A percentile compares a stretch with the other conserved stretches of the same genome.
Conservation (phyloP, 1,140 invertebrate species). For the Triops cancriformis region DNA sequence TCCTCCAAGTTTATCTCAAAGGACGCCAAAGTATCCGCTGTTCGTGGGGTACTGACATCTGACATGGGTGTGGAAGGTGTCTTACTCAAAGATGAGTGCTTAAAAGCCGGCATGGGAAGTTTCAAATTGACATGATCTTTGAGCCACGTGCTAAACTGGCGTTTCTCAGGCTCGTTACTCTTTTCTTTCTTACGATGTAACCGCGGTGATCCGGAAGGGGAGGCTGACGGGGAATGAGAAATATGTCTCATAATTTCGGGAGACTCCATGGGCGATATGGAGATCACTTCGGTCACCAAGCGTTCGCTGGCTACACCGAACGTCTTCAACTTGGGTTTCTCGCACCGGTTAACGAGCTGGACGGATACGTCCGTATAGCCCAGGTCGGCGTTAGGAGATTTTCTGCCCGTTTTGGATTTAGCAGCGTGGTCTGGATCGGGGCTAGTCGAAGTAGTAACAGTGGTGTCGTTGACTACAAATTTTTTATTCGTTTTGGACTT, state of each 20-base stretch:
- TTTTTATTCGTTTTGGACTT: slow-evolving; percentile 10
- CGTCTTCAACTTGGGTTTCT: slow-evolving; percentile 24
- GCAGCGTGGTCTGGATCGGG: neutral
- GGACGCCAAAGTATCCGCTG: neutral
- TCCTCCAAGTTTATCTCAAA: neutral
- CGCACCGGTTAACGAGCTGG: neutral
- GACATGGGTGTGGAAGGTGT: neutral
- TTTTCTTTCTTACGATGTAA: neutral
- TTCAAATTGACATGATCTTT: slow-evolving; percentile 22
- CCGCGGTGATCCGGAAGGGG: neutral
- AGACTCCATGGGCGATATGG: slow-evolving; percentile 18
- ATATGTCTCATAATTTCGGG: slow-evolving; percentile 18
- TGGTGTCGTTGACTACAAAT: neutral
- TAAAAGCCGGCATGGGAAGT: slow-evolving; percentile 9
- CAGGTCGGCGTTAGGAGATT: neutral
- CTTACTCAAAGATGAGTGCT: neutral
- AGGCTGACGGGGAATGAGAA: slow-evolving; percentile 21
- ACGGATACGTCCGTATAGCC: slow-evolving; percentile 8
- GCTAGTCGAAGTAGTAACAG: neutral
- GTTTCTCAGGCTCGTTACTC: slow-evolving; percentile 25
- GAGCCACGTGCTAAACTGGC: slow-evolving; percentile 23
- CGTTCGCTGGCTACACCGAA: slow-evolving; percentile 24
- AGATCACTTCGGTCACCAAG: slow-evolving; percentile 25
- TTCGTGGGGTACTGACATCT: neutral
- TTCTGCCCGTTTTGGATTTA: neutral